phyloP scores from a whole-genome alignment of 1,140 invertebrate species.

The Drosophila orena region DNA sequence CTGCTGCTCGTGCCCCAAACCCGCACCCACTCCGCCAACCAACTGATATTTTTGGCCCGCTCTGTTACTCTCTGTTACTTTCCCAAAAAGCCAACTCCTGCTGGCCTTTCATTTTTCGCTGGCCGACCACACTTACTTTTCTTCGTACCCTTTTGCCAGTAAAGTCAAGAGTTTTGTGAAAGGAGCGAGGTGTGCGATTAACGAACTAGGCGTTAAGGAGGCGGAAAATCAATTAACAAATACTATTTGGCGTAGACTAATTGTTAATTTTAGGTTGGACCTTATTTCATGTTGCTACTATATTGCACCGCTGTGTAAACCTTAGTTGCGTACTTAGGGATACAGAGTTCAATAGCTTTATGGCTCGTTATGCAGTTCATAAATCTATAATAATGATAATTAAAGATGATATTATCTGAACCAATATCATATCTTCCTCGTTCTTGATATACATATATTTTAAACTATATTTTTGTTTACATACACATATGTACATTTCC shows the following conservation, averaged over 20 bases:
- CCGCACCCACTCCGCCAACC: slow-evolving; percentile 6
- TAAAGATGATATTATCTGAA: no score
- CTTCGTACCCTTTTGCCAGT: slow-evolving; percentile 34
- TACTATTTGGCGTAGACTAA: neutral
- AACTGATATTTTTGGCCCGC: slow-evolving; percentile 32
- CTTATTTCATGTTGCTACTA: neutral
- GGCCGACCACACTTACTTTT: slow-evolving; percentile 58
- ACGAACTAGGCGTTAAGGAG: neutral
- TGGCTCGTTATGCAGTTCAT: no score
- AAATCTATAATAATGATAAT: no score
- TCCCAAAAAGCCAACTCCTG: slow-evolving; percentile 68
- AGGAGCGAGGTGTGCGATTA: slow-evolving; percentile 19
- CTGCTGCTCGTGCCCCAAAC: neutral
- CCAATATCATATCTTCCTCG: no score
- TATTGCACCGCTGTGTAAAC: no score
- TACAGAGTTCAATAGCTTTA: no score
- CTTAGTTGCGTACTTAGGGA: no score
- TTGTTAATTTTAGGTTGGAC: neutral
- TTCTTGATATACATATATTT: no score
- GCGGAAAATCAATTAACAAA: neutral
- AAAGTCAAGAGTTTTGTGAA: slow-evolving; percentile 23
- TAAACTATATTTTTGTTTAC: no score
- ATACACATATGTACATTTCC: no score
- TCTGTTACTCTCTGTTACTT: slow-evolving; percentile 74
- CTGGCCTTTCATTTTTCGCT: slow-evolving; percentile 74